Evolutionary conservation across 2,797 vertebrate species (phyloP), one percentile per base, ranked within the genome.

Genomic region (Discoglossus pictus): DNA sequence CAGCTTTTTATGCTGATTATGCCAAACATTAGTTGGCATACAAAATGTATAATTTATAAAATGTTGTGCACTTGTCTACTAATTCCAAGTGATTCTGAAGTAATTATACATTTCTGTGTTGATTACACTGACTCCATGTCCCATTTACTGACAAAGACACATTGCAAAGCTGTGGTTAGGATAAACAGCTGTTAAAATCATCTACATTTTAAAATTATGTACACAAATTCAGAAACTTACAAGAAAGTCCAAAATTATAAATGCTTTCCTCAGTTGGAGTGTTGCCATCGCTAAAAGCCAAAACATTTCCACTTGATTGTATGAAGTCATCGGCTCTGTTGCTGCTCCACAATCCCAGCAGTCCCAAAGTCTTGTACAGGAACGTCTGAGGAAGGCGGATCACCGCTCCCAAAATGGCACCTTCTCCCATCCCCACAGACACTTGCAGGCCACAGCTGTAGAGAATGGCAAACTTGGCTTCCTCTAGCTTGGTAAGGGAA

Each of bases 261-360:
- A 92, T 76, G 23, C 44, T 74, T 51, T 83, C 83, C 70, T 91
- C 87, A 2, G 80, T 15, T 1, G 84, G 90, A 4, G 73, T 42
- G 46, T 65, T 84, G 58, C 72, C 79, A 54, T 82, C 65, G 1
- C n/a, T 21, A 1, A 62, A 80, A 18, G 10, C 47, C 21, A 89
- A 62, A 44, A 81, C 48, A 27, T 58, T 79, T 21, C 90, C 81
- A 31, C 91, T 83, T 0, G 91, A 91, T 75, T 86, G 86, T 40
- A 90, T 85, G 75, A 93, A 91, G 61, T 91, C 90, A 3, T 92
- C 84, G 0, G 78, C 69, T 39, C 73, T 80, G 74, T 73, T 88
- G 63, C 87, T 38, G 73, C 79, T 92, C 92, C 92, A 93, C 23
- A 84, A 78, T 20, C 91, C 91, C 83, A 92, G 78, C n/a, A 93